Evolutionary conservation across 2,113 vertebrate species (phyloP).

Genomic region (Collichthys lucidus): DNA sequence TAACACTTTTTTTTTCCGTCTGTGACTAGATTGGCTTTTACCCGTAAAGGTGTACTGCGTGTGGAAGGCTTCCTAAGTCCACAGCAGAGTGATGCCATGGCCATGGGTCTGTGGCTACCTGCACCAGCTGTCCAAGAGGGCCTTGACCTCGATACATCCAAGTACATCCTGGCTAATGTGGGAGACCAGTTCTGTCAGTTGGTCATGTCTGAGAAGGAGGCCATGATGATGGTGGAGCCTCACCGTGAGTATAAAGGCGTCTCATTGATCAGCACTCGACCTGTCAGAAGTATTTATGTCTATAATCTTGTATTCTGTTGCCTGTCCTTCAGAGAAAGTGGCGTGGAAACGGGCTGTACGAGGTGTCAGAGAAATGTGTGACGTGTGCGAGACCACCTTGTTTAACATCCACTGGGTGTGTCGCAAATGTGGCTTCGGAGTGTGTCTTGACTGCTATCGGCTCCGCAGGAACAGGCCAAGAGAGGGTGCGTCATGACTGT

Average conservation of each 20-base stretch:
- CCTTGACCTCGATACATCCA: constrained; percentile 97
- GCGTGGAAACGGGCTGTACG: constrained; percentile 98
- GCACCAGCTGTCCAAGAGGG: constrained; percentile 90
- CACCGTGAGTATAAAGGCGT: constrained; percentile 89
- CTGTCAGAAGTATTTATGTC: neutral
- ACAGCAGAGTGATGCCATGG: constrained; percentile 96
- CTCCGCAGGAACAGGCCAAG: constrained; percentile 92
- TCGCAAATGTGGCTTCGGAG: constrained; percentile 98
- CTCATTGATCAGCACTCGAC: neutral
- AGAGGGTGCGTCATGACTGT: constrained; percentile 85
- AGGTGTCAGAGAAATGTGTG: constrained; percentile 97
- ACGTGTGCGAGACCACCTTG: constrained; percentile 97
- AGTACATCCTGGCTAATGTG: constrained; percentile 98
- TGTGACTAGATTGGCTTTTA: constrained; percentile 91
- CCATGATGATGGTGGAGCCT: constrained; percentile 99
- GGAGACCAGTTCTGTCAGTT: constrained; percentile 99
- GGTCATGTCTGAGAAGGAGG: constrained; percentile 99
- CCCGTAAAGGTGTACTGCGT: constrained; percentile 94
- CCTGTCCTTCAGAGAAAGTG: constrained; percentile 90
- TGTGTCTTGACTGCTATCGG: constrained; percentile 97
- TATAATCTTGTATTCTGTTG: neutral
- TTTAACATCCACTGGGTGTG: constrained; percentile 99
- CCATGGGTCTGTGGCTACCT: constrained; percentile 98
- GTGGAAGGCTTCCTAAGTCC: constrained; percentile 98
- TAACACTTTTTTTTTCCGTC: neutral